These are phyloP conservation scores for Paramisgurnus dabryanus DNA, from an alignment of 2,113 vertebrate species.

Conservation along the genomic window DNA sequence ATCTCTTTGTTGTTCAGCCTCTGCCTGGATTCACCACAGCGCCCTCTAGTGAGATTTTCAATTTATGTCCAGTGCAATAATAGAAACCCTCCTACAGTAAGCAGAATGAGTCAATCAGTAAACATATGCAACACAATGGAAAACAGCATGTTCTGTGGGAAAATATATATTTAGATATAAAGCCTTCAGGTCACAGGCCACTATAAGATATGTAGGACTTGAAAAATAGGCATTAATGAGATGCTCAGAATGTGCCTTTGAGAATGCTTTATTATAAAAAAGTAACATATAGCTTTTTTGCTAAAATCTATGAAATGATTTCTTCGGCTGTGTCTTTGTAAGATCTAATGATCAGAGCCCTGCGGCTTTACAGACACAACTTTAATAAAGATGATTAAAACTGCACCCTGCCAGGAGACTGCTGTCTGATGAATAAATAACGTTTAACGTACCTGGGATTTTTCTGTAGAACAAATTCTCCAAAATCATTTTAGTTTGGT, in stretches of 20 bases:
- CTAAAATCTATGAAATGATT: conserved; percentile 18
- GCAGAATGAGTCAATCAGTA: not conserved
- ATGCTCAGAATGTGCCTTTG: conserved; percentile 1
- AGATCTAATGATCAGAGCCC: conserved; percentile 30
- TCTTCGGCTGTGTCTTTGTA: not conserved
- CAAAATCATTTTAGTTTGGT: conserved; percentile 5
- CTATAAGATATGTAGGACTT: not conserved
- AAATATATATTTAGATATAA: conserved; percentile 7
- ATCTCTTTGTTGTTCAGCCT: not conserved
- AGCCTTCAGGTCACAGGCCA: not conserved
- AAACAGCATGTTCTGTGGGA: not conserved
- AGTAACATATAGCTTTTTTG: conserved; percentile 8
- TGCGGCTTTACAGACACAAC: conserved; percentile 14
- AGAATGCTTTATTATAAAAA: not conserved
- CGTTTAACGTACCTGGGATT: conserved; percentile 35
- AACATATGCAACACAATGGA: not conserved
- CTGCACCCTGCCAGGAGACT: conserved; percentile 14
- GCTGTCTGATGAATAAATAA: conserved; percentile 12
- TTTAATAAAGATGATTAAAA: conserved; percentile 41
- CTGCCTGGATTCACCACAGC: conserved; percentile 34
- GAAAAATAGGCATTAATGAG: conserved; percentile 29
- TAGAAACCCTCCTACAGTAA: not conserved
- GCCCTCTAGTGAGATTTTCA: conserved; percentile 49
- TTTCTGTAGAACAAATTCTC: conserved; percentile 16
- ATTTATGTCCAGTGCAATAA: not conserved